Percentiles rank a stretch among this genome's conserved stretches.
Evolutionary conservation across 2,113 vertebrate species (phyloP).

Genomic region (Prochilodus magdalenae): DNA sequence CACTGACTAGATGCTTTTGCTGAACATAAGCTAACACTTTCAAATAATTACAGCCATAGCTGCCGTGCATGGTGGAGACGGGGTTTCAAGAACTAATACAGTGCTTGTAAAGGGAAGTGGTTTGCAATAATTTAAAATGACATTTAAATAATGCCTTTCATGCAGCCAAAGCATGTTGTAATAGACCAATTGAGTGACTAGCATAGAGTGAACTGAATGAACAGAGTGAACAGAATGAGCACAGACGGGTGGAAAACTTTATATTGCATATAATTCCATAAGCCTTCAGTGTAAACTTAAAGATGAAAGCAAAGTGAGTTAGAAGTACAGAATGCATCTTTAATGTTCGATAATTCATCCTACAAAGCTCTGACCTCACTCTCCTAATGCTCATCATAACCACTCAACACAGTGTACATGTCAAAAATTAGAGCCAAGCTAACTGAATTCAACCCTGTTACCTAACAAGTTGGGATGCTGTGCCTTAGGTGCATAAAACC

Average conservation of each 20-base stretch:
- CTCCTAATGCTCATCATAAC: too few species aligned
- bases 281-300: background rate
- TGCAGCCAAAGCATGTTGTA: constrained; percentile 5
- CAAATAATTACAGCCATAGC: background rate
- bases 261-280: background rate
- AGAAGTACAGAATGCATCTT: too few species aligned
- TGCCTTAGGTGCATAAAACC: too few species aligned
- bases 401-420: too few species aligned
- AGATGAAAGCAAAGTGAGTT: too few species aligned
- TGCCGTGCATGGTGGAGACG: background rate
- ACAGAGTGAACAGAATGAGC: background rate
- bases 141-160: constrained; percentile 6
- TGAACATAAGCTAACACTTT: background rate
- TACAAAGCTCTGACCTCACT: too few species aligned
- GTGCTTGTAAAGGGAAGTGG: constrained; percentile 4
- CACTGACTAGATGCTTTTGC: background rate
- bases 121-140: constrained; percentile 13
- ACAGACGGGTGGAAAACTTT: background rate
- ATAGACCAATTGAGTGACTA: constrained; percentile 2
- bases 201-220: too few species aligned
- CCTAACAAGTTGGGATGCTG: too few species aligned
- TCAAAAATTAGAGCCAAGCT: too few species aligned
- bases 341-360: too few species aligned
- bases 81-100: background rate
- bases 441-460: too few species aligned